Conservation (phyloP, 2,113 vertebrate species). For the Caranx ignobilis region DNA sequence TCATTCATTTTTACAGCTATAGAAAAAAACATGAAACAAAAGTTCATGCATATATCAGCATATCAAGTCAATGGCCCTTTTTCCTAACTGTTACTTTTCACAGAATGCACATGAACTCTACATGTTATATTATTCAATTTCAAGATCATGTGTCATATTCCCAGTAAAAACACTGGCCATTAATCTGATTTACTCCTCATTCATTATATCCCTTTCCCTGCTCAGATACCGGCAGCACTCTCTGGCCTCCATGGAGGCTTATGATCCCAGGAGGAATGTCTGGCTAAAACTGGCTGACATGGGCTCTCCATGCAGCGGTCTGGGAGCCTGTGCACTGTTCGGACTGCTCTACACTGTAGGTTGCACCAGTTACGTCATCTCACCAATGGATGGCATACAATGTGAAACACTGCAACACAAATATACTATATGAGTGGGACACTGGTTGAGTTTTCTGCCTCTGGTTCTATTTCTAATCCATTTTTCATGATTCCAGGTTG, state of each 20-base stretch:
- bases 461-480: not conserved
- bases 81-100: not conserved
- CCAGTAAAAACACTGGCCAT: not conserved
- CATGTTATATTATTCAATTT: not conserved
- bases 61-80: no score
- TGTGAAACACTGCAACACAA: not conserved
- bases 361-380: not conserved
- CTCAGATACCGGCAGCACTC: slow-evolving; percentile 82
- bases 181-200: not conserved
- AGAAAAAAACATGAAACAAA: no score
- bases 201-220: slow-evolving; percentile 1
- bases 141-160: not conserved
- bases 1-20: no score
- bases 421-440: not conserved
- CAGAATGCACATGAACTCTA: not conserved
- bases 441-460: not conserved
- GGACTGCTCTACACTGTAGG: slow-evolving; percentile 85
- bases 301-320: slow-evolving; percentile 82
- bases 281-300: slow-evolving; percentile 85
- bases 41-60: no score
- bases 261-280: slow-evolving; percentile 74
- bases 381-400: not conserved
- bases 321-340: slow-evolving; percentile 85
- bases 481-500: slow-evolving; percentile 65
- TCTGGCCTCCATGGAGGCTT: slow-evolving; percentile 83